phyloP scores from a whole-genome alignment of 1,140 invertebrate species.

The Drosophila neocordata region DNA sequence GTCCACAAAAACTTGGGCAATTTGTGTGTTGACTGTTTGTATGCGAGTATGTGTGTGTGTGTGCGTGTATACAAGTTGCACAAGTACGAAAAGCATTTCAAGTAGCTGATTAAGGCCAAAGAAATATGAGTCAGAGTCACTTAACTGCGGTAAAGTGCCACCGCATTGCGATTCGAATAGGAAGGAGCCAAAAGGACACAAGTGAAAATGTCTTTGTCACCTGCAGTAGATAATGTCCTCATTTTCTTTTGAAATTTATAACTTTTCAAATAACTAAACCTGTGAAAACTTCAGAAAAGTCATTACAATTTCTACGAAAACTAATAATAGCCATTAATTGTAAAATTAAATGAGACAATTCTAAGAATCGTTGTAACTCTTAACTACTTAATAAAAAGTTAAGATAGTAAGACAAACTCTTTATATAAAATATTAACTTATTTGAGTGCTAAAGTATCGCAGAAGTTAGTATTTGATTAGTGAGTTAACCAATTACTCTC shows the following conservation, averaged over 20 bases:
- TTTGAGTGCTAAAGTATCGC: no score
- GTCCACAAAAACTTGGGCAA: conserved; percentile 19
- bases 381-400: no score
- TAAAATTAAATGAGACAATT: no score
- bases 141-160: conserved; percentile 9
- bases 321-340: background rate
- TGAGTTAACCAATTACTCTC: no score
- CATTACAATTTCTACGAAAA: background rate
- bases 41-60: background rate
- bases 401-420: no score
- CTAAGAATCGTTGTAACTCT: no score
- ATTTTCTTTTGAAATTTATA: background rate
- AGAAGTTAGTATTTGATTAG: no score
- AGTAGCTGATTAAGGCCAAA: conserved; percentile 20
- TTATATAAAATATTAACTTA: no score
- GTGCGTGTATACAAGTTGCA: background rate
- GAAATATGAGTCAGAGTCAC: conserved; percentile 22
- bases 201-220: conserved; percentile 14
- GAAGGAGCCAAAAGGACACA: background rate
- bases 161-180: conserved; percentile 1
- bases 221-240: conserved; percentile 6
- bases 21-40: background rate
- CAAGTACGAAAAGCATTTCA: conserved; percentile 12
- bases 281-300: background rate
- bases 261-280: conserved; percentile 1